A percentile compares a stretch with the other conserved stretches of the same genome.
These are phyloP conservation scores for Temnothorax unifasciatus DNA, from an alignment of 2,888 invertebrate species.

Conservation along the genomic window DNA sequence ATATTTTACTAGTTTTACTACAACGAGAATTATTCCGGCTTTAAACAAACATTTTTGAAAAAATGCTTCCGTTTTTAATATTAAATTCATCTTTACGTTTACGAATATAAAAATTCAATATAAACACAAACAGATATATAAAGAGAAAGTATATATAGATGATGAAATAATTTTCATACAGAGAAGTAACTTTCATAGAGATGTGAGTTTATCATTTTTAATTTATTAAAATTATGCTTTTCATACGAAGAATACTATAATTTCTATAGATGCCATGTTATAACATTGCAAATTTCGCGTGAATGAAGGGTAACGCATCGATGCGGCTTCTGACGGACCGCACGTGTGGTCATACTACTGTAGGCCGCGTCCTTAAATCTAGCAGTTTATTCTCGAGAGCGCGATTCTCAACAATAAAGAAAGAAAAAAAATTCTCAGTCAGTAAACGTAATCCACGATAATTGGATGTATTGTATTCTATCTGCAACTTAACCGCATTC, in stretches of 20 bases:
- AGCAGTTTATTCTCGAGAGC: not conserved
- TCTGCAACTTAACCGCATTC: not conserved
- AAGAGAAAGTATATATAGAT: not conserved
- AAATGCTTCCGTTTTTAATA: not conserved
- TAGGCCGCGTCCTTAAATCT: not conserved
- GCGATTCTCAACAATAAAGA: not conserved
- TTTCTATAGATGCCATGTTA: not conserved
- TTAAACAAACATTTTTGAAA: not conserved
- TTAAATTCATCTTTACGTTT: not conserved
- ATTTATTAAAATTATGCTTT: too few species aligned
- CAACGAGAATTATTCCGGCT: not conserved
- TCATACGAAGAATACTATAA: not conserved
- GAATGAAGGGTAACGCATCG: not conserved
- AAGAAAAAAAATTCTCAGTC: not conserved
- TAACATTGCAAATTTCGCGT: not conserved
- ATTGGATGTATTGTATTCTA: not conserved
- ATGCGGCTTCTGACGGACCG: not conserved
- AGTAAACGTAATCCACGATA: not conserved
- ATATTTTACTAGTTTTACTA: not conserved
- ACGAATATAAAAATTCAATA: not conserved
- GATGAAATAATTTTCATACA: too few species aligned
- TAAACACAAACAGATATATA: not conserved
- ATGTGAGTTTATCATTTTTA: too few species aligned
- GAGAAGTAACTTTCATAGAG: too few species aligned
- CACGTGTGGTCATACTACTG: conserved; percentile 32